Evolutionary conservation across 1,140 invertebrate species (phyloP), one percentile per base, ranked within the genome.

Genomic region (Lasaia peninsularis): DNA sequence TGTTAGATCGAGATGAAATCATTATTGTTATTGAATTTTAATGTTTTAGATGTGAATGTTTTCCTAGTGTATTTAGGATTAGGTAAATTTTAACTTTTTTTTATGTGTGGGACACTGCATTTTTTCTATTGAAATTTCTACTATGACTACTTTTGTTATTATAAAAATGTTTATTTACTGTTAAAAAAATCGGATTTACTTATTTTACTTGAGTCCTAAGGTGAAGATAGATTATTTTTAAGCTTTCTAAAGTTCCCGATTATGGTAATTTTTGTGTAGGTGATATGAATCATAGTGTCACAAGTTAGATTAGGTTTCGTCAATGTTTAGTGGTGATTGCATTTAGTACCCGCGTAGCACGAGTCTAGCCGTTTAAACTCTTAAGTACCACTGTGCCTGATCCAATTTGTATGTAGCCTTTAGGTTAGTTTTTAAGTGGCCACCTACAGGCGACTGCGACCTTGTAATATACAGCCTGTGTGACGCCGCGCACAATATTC

Each of bases 351-450:
- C 40, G 65, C 62, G 65, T 79, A 80, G 75, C 66, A 67, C 58
- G 71, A 70, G 71, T 65, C 33, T 75, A 71, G 65, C 60, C 52
- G 65, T 64, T 60, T 66, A 63, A 35, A 58, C 60, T 52, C 44
- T 48, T 54, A 65, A 80, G 40, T 71, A 77, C 80, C 84, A 81
- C 75, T 72, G 84, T 85, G 84, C 84, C 84, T 85, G 69, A 75
- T 63, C 74, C 65, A 68, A 73, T 72, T 71, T 73, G 65, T 77
- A 72, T 60, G 67, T 71, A 35, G 40, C 20, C 10, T 11, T 18
- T 52, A 70, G 69, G 57, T 57, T 74, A 73, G 68, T 50, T 59
- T 32, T 66, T 28, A 21, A n/a, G 64, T 63, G 54, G 59, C 65
- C 69, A 69, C 65, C 71, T 64, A 65, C 67, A 60, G 67, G 67